Evolutionary conservation across 2,113 vertebrate genomes (phyloP).

Genomic region (Lagopus muta): DNA sequence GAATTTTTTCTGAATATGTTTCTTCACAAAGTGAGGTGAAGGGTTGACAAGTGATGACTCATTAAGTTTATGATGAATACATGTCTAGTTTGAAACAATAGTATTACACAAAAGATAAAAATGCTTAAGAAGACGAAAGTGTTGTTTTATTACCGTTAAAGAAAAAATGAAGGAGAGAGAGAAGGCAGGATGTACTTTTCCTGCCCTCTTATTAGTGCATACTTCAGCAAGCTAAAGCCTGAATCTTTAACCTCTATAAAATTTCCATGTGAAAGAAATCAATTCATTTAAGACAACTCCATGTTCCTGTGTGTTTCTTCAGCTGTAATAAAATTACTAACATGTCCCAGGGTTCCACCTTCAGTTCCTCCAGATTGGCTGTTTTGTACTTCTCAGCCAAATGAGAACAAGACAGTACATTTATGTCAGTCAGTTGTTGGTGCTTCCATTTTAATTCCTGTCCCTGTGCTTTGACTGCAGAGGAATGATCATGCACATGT

Average conservation of each 20-base stretch:
- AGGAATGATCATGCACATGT: neutral
- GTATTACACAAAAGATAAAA: neutral
- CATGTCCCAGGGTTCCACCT: neutral
- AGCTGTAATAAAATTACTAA: neutral
- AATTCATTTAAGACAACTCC: neutral
- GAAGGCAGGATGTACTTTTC: neutral
- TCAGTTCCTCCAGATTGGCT: neutral
- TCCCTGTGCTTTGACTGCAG: neutral
- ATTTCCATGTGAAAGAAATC: neutral
- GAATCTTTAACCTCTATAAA: neutral
- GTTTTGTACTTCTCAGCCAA: neutral
- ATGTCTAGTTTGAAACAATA: neutral
- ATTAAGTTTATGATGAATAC: neutral
- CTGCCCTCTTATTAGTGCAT: neutral
- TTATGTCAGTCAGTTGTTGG: neutral
- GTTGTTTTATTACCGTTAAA: neutral
- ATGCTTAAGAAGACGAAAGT: neutral
- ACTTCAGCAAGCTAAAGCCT: neutral
- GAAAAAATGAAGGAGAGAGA: neutral
- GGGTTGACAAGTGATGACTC: neutral
- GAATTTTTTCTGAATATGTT: neutral
- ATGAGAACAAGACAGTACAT: neutral
- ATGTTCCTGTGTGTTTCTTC: neutral
- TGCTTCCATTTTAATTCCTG: neutral
- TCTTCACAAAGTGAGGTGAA: neutral